Conservation (phyloP, 2,888 invertebrate species). For the Lucinisca nassula region DNA sequence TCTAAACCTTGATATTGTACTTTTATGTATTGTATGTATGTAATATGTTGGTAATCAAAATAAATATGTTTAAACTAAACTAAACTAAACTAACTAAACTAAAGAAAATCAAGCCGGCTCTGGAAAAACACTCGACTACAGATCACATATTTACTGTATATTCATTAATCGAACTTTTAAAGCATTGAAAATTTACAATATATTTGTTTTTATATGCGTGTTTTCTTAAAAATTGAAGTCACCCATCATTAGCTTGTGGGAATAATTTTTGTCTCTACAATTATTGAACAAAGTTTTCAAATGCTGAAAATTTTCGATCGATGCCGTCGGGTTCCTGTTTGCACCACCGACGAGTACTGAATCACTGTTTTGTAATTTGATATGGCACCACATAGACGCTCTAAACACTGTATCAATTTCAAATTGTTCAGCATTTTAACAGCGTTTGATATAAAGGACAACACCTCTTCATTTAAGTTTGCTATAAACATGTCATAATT, state of each 20-base stretch:
- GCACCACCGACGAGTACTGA: neutral
- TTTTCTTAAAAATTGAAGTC: constrained; percentile 6
- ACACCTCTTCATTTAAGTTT: neutral
- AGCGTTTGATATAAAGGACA: neutral
- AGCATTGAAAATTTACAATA: too few relatives aligned
- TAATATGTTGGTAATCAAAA: too few relatives aligned
- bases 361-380: neutral
- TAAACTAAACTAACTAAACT: too few relatives aligned
- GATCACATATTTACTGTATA: too few relatives aligned
- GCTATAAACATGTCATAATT: neutral
- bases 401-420: neutral
- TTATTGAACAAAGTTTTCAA: neutral
- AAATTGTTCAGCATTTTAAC: neutral
- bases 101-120: too few relatives aligned
- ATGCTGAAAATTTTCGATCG: neutral
- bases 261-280: neutral
- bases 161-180: too few relatives aligned
- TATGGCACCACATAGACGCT: neutral
- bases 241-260: neutral
- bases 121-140: too few relatives aligned
- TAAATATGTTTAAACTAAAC: too few relatives aligned
- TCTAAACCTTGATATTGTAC: too few relatives aligned
- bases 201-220: too few relatives aligned
- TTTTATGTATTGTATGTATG: too few relatives aligned
- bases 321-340: neutral